A percentile compares a stretch with the other conserved stretches of the same genome.
phyloP scores from a whole-genome alignment of 2,113 vertebrate species.

The Xenopus laevis region DNA sequence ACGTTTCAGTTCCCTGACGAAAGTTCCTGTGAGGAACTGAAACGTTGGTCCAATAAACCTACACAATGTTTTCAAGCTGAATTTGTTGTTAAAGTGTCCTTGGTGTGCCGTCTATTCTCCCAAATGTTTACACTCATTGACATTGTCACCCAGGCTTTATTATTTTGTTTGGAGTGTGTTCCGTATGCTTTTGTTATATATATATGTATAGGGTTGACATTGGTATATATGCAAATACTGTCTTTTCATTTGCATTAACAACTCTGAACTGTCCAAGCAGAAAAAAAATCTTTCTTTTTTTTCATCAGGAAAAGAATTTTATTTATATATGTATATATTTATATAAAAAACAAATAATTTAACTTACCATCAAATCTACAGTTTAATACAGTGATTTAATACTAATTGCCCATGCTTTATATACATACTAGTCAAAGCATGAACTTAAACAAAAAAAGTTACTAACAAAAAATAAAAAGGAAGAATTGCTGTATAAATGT shows the following conservation, averaged over 20 bases:
- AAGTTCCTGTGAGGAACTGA: too few relatives aligned
- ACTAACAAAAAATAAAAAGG: slow-evolving; percentile 12
- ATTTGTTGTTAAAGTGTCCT: too few relatives aligned
- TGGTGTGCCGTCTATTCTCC: too few relatives aligned
- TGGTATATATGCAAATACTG: too few relatives aligned
- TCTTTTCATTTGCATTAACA: background rate
- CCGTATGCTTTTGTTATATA: too few relatives aligned
- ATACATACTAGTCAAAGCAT: slow-evolving; percentile 59
- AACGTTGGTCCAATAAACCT: too few relatives aligned
- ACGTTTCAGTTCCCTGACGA: too few relatives aligned
- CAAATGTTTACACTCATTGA: too few relatives aligned
- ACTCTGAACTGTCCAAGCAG: background rate
- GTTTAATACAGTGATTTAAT: slow-evolving; percentile 56
- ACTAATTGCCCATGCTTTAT: slow-evolving; percentile 58
- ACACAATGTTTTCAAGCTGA: too few relatives aligned
- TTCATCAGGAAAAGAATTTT: slow-evolving; percentile 52
- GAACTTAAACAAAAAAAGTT: slow-evolving; percentile 48
- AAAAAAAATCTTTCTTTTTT: slow-evolving; percentile 19
- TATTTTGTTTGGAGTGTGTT: too few relatives aligned
- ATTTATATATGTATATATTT: slow-evolving; percentile 9
- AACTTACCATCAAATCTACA: slow-evolving; percentile 54
- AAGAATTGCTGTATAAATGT: background rate
- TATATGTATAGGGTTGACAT: too few relatives aligned
- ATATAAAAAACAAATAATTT: slow-evolving; percentile 46
- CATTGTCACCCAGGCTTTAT: too few relatives aligned